Conservation (phyloP, 2,888 invertebrate genomes). For the Eustalomyia histrio region DNA sequence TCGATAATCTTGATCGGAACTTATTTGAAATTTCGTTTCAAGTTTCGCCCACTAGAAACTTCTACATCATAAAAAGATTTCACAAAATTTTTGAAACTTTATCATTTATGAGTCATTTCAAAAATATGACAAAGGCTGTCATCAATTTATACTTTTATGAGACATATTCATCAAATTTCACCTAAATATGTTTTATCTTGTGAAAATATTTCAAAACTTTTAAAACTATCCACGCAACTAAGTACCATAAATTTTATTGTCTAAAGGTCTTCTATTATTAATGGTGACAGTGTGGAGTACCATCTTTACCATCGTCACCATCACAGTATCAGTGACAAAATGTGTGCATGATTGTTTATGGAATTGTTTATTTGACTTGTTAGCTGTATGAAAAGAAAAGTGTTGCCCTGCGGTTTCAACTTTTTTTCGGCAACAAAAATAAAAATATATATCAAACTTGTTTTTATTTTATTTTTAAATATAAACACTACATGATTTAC, state of each 20-base stretch:
- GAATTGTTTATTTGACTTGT: constrained; percentile 63
- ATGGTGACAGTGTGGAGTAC: constrained; percentile 40
- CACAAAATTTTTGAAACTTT: too few species aligned
- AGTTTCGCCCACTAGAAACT: too few species aligned
- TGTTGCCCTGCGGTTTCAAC: constrained; percentile 61
- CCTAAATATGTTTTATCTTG: too few species aligned
- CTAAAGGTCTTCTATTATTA: constrained; percentile 51
- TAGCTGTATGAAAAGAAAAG: constrained; percentile 57
- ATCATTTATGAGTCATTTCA: too few species aligned
- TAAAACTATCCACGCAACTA: neutral
- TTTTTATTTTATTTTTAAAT: constrained; percentile 18
- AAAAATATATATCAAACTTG: constrained; percentile 38
- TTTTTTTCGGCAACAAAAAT: constrained; percentile 40
- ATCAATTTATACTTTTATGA: too few species aligned
- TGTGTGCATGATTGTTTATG: constrained; percentile 47
- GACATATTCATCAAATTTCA: too few species aligned
- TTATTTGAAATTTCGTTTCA: too few species aligned
- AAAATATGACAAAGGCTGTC: too few species aligned
- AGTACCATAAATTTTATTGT: constrained; percentile 43
- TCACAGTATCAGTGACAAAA: constrained; percentile 56
- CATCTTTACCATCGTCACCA: constrained; percentile 30
- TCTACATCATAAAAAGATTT: too few species aligned
- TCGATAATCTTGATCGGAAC: too few species aligned
- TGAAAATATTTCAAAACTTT: too few species aligned
- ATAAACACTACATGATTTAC: constrained; percentile 43